Percentiles rank a stretch among this genome's conserved stretches.
Conservation (phyloP, 2,888 invertebrate genomes). For the Fragum sueziense region DNA sequence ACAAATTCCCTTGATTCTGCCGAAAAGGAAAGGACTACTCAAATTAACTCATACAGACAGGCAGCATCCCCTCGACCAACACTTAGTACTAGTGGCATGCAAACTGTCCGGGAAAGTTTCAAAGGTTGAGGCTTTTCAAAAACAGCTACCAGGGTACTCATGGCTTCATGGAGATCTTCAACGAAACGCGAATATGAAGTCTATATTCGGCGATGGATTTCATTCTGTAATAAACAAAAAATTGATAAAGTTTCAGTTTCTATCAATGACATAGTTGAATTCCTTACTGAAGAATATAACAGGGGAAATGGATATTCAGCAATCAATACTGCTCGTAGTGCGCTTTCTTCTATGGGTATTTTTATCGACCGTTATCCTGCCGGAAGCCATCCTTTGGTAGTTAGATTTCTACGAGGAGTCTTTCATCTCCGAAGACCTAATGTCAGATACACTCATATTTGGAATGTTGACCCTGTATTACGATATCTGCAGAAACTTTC, state of each 20-base stretch:
- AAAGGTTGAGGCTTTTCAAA: conserved; percentile 36
- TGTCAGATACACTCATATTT: conserved; percentile 6
- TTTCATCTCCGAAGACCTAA: not conserved
- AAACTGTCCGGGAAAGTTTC: conserved; percentile 37
- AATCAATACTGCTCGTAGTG: conserved; percentile 43
- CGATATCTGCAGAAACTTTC: conserved; percentile 21
- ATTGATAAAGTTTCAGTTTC: conserved; percentile 49
- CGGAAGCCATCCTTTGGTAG: conserved; percentile 43
- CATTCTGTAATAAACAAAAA: conserved; percentile 45
- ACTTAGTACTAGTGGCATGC: conserved; percentile 39
- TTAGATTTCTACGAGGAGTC: conserved; percentile 31
- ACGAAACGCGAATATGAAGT: conserved; percentile 52
- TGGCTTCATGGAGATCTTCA: conserved; percentile 50
- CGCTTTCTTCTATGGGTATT: conserved; percentile 50
- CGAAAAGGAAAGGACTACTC: not conserved
- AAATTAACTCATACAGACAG: conserved; percentile 6
- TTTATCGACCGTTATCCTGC: conserved; percentile 26
- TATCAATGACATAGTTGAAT: conserved; percentile 45
- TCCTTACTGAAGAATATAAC: conserved; percentile 36
- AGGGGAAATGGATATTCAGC: conserved; percentile 42
- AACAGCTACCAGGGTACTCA: conserved; percentile 35
- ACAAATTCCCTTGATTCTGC: conserved; percentile 32
- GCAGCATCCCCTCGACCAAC: conserved; percentile 26
- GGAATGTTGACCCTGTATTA: conserved; percentile 9
- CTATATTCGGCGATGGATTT: conserved; percentile 55